These are phyloP conservation scores for Caenorhabditis briggsae DNA, from an alignment of 1,140 invertebrate genomes.

Conservation along the genomic window DNA sequence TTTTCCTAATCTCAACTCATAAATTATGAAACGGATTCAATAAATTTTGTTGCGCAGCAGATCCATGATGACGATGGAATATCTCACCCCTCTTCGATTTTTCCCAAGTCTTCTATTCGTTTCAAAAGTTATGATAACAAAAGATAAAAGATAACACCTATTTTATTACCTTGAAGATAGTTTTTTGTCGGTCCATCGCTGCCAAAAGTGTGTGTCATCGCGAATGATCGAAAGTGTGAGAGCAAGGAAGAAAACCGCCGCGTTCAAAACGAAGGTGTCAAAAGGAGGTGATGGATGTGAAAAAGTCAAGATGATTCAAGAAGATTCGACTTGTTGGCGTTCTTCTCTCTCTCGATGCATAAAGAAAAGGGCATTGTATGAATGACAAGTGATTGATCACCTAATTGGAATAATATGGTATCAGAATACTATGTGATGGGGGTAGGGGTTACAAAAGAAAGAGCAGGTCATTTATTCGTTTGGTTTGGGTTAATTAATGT, in stretches of 20 bases:
- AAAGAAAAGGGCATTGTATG: background rate
- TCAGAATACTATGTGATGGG: background rate
- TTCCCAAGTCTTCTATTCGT: too few species aligned
- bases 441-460: background rate
- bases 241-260: background rate
- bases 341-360: background rate
- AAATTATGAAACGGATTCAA: constrained; percentile 20
- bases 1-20: background rate
- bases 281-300: background rate
- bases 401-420: background rate
- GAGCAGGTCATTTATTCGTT: background rate
- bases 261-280: background rate
- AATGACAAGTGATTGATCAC: constrained; percentile 46
- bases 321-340: background rate
- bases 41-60: background rate
- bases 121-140: too few species aligned
- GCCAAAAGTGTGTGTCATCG: background rate
- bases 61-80: background rate
- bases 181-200: background rate
- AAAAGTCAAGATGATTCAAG: background rate
- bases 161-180: background rate
- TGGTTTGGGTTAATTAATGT: background rate
- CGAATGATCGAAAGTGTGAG: constrained; percentile 2
- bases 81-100: too few species aligned
- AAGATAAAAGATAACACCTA: too few species aligned